phyloP scores from a whole-genome alignment of 2,113 vertebrate genomes.

The Brachypodius melanocephalos region DNA sequence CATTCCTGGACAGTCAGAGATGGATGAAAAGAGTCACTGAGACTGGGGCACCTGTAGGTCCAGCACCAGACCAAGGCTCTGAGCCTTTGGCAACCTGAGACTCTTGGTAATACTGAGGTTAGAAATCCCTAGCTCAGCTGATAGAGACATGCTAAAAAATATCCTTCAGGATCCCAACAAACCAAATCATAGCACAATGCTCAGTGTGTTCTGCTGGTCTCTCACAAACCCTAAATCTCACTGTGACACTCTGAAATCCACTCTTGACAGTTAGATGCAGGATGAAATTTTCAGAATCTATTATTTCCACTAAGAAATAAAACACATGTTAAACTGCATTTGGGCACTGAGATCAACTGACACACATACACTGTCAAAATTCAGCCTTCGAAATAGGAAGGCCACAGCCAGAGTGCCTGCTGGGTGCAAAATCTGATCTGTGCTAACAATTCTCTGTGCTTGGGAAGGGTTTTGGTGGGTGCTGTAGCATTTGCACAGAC shows the following conservation, averaged over 20 bases:
- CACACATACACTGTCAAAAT: background rate
- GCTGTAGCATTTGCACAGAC: background rate
- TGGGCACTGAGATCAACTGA: background rate
- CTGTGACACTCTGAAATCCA: background rate
- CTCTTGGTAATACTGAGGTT: background rate
- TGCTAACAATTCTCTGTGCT: background rate
- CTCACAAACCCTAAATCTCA: background rate
- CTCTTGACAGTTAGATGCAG: background rate
- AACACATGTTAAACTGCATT: background rate
- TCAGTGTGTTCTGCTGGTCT: background rate
- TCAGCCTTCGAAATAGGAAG: background rate
- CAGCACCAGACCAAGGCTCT: background rate
- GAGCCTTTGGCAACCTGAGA: background rate
- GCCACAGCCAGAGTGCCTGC: background rate
- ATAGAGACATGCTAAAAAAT: background rate
- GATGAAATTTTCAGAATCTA: background rate
- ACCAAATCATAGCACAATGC: background rate
- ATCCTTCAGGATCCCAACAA: background rate
- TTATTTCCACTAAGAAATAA: background rate
- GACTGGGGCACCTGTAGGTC: background rate
- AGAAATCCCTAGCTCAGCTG: background rate
- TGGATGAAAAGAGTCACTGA: background rate
- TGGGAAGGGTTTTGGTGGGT: background rate
- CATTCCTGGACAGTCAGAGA: background rate
- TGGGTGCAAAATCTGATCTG: background rate